Percentiles rank a stretch among this genome's conserved stretches.
phyloP scores from a whole-genome alignment of 2,113 vertebrate genomes.

The Vimba vimba region DNA sequence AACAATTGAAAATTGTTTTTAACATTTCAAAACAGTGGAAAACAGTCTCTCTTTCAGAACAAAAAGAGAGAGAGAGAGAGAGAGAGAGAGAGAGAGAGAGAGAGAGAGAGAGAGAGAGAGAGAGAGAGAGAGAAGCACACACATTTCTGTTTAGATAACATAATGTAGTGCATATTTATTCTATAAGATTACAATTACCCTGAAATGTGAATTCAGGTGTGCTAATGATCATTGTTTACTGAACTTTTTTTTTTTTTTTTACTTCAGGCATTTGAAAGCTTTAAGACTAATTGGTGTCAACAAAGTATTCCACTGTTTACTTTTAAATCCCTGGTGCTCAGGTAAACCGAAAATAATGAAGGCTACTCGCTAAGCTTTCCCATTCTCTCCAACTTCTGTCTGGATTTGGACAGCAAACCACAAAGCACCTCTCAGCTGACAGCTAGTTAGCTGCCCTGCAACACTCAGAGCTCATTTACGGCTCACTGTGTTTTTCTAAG shows the following conservation, averaged over 20 bases:
- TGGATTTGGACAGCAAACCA: slow-evolving; percentile 58
- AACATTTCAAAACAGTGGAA: no score
- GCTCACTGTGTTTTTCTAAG: slow-evolving; percentile 38
- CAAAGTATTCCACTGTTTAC: slow-evolving; percentile 22
- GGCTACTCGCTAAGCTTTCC: slow-evolving; percentile 29
- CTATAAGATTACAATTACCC: not conserved
- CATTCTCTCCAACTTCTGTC: slow-evolving; percentile 58
- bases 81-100: no score
- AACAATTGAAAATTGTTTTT: no score
- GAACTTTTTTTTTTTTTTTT: no score
- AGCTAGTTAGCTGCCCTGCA: slow-evolving; percentile 61
- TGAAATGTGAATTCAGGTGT: not conserved
- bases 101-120: not conserved
- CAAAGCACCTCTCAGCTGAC: slow-evolving; percentile 57
- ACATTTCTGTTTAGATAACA: not conserved
- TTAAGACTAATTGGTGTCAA: slow-evolving; percentile 59
- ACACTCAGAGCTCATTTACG: slow-evolving; percentile 42
- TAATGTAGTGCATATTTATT: not conserved
- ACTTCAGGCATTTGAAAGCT: slow-evolving; percentile 5
- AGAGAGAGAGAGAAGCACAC: no score
- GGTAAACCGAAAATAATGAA: slow-evolving; percentile 48
- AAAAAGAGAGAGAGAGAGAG: not conserved
- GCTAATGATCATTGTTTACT: slow-evolving; percentile 16
- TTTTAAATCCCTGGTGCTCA: slow-evolving; percentile 36
- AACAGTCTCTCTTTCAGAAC: no score